Evolutionary conservation across 1,140 invertebrate genomes (phyloP), one percentile per base, ranked within the genome.

Genomic region (Geopemphigus sp.): DNA sequence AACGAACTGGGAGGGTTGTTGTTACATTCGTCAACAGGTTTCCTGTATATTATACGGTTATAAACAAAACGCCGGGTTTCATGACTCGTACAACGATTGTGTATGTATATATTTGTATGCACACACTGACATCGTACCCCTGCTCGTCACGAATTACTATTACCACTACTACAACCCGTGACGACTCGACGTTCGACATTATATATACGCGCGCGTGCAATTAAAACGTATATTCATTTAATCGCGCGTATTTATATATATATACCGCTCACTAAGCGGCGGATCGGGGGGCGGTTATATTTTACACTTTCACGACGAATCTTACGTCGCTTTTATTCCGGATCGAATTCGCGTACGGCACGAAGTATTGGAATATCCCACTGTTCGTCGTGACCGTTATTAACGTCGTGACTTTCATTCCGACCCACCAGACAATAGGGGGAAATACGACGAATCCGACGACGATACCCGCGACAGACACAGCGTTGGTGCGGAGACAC

Each of bases 321-420:
- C 39, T 56, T 15, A 32, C n/a, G 12, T 14, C 39, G 59, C 26
- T 57, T 68, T 39, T 39, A 39, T 59, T n/a, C 19, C 14, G n/a
- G 8, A 57, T 26, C 54, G n/a, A 76, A 39, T 76, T 11, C 47
- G 32, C n/a, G 54, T 73, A 53, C 5, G 6, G 12, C 32, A 19
- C 5, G 15, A 54, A 19, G 5, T 54, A 15, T 57, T 22, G 1
- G 6, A 22, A 22, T 22, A 57, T 54, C 12, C 63, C 10, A 66
- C 24, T 2, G 3, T 10, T 47, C n/a, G 22, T 76, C 73, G 73
- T 76, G 73, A 76, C 73, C 73, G 56, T 76, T 59, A n/a, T n/a
- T n/a, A 45, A 61, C 15, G 61, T 50, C 73, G 61, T 76, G 73
- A 76, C 57, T 76, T 26, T 76, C 56, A 24, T 76, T 32, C 22